Base-by-base conservation (phyloP, 37 sponge, comb jelly and placozoan genomes). In the Spongilla lacustris region DNA sequence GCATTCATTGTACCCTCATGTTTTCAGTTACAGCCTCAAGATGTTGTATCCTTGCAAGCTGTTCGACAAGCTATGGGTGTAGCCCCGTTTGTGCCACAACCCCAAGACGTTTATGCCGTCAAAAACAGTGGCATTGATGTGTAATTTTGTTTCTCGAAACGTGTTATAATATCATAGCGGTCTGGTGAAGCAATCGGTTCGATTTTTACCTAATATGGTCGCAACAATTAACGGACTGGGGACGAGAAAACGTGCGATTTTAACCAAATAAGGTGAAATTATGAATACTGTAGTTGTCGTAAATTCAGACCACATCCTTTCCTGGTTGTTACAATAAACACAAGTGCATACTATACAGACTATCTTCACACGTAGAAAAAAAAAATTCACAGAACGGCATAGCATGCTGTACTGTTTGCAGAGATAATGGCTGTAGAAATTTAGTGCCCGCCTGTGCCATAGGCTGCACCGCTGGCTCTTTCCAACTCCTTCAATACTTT, bases 391-490 rank as follows among this genome's bases (percentile, higher is more conserved):
- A 66, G 73, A 58, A 58, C 38, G 38, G 19, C 80, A 58, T 32
- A 27, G 12, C 58, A 50, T 29, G 58, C 49, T 5, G 2, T 74
- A 10, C 75, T 74, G 29, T 24, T n/a, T 29, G 32, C 12, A 31
- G 5, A 23, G 75, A 36, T 21, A 33, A 74, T 41, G 41, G 75
- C 50, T 19, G 21, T 31, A 10, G 3, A 58, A 5, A 31, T 31
- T 6, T 79, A 73, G 73, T 29, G 31, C 28, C 36, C 71, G 81
- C 97, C 97, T 30, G 97, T 93, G 36, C 97, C 97, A 81, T 96
- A 96, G 36, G 89, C 87, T 30, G 98, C 98, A 37, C 98, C 98
- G 72, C 98, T 93, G 22, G 96, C 92, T 26, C 85, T 79, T 78
- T 93, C 92, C 75, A 98, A 67, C 14, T 33, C 67, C 49, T 80